Evolutionary conservation across 2,797 vertebrate genomes (phyloP).

Genomic region (Hemitrygon akajei): DNA sequence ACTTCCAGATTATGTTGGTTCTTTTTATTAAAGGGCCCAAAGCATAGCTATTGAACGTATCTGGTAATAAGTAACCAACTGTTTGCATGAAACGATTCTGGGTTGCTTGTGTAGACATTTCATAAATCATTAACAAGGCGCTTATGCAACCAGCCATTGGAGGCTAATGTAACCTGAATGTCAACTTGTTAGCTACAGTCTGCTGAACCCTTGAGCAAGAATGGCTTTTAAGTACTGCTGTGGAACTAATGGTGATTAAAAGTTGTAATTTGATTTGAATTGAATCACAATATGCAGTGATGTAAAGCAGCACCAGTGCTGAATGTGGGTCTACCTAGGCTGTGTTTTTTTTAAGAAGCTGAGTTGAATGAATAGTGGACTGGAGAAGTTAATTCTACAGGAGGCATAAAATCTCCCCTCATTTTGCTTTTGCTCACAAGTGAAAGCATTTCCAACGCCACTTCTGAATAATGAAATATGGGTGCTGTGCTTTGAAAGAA

Average conservation of each 20-base stretch:
- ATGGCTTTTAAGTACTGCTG: conserved; percentile 43
- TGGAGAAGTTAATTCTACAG: neutral
- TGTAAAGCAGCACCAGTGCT: conserved; percentile 17
- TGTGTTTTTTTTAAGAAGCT: neutral
- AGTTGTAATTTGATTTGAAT: conserved; percentile 38
- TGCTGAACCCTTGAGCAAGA: conserved; percentile 53
- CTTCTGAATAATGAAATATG: conserved; percentile 3
- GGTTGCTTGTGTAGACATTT: conserved; percentile 45
- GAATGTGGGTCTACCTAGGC: conserved; percentile 6
- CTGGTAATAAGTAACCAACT: conserved; percentile 57
- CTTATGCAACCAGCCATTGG: conserved; percentile 49
- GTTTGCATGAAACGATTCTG: conserved; percentile 46
- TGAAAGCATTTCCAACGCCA: neutral
- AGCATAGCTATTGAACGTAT: conserved; percentile 45
- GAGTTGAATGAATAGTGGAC: neutral
- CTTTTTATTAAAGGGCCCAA: conserved; percentile 24
- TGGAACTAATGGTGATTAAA: conserved; percentile 46
- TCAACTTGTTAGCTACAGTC: conserved; percentile 51
- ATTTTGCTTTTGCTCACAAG: neutral
- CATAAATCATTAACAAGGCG: conserved; percentile 60
- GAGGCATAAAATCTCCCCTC: neutral
- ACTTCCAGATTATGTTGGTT: conserved; percentile 37
- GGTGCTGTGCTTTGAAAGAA: neutral
- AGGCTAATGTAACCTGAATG: conserved; percentile 53
- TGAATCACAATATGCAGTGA: conserved; percentile 34